Evolutionary conservation across 1,140 invertebrate genomes (phyloP), one percentile per base, ranked within the genome.

Genomic region (Galleria mellonella): DNA sequence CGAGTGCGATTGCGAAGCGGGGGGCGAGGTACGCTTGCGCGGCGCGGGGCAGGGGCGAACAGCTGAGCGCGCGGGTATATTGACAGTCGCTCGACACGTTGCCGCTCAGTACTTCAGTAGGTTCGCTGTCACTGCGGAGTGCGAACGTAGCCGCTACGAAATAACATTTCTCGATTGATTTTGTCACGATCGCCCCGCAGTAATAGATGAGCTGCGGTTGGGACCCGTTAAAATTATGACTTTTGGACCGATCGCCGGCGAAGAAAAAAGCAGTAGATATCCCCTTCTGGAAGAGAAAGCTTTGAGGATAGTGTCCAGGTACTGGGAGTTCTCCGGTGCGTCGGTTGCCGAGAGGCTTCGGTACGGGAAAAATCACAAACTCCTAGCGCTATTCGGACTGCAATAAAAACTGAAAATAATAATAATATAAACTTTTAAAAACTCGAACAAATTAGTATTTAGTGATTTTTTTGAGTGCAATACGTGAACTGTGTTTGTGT

Each of bases 51-150:
- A 52, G 67, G 59, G 62, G 64, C 58, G 63, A 83, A 81, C 83
- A 86, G 83, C 83, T 86, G 83, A 84, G 76, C 73, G 59, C 44
- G 50, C 38, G 66, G 65, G 70, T 86, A 84, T 87, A 87, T 87
- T 86, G 85, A 86, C 83, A 85, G 77, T 74, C 63, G 47, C 56
- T 52, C 33, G 68, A 23, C 81, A 77, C 75, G 76, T 76, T 85
- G 72, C 67, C 70, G 60, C 53, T 62, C 66, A 67, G 73, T 76
- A 23, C 17, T 23, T 23, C 77, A 86, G 78, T 75, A 73, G 69
- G 67, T 76, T 62, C 71, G 61, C 66, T 63, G 65, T 46, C 63
- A 51, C 42, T 62, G 72, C 74, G 67, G 72, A 75, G 76, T 77
- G 62, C 67, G 57, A 39, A 72, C 72, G 71, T 71, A 72, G 72